Conservation (phyloP, 2,113 vertebrate species). For the Montifringilla adamsi region DNA sequence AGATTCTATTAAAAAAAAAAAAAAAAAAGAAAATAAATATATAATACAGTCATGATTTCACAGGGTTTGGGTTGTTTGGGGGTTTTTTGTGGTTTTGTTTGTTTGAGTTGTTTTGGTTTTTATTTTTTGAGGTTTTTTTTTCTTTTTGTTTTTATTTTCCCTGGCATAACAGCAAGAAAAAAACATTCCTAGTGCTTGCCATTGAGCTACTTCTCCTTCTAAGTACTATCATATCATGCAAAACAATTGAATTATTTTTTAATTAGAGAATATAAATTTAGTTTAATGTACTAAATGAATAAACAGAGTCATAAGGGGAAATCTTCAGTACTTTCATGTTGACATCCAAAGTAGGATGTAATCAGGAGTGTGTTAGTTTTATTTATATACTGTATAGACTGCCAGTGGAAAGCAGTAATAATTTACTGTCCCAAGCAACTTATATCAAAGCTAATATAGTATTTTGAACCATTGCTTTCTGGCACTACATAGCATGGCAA, state of each 20-base stretch:
- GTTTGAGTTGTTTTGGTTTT: too few relatives aligned
- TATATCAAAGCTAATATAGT: not conserved
- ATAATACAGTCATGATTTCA: not conserved
- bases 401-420: not conserved
- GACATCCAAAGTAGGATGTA: not conserved
- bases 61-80: not conserved
- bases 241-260: not conserved
- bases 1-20: constrained; percentile 1
- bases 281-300: not conserved
- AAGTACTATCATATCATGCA: accelerated
- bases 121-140: not conserved
- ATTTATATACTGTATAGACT: not conserved
- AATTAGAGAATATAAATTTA: not conserved
- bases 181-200: not conserved
- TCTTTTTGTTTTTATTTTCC: not conserved
- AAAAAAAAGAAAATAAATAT: not conserved
- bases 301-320: not conserved
- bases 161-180: accelerated
- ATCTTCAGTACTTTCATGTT: not conserved
- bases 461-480: not conserved
- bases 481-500: not conserved
- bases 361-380: not conserved
- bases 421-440: not conserved
- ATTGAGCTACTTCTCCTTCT: not conserved
- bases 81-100: not conserved